Base-by-base conservation (phyloP, 1,140 invertebrate genomes). In the Galleria mellonella region DNA sequence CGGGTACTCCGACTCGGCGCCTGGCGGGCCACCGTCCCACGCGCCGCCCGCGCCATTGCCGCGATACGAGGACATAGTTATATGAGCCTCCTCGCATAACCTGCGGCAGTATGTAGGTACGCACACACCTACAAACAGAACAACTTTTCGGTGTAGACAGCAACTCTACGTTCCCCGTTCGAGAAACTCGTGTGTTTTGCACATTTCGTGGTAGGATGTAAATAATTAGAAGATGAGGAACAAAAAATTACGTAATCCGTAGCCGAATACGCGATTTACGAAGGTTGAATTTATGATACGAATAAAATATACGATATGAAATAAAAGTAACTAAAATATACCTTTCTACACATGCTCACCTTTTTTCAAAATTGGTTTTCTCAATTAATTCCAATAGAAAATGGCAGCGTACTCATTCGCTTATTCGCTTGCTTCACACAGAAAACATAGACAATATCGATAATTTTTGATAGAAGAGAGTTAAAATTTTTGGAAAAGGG, bases 91-190 rank as follows among this genome's bases (percentile, higher is more conserved):
- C 70, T 79, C 76, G 76, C 82, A 78, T 83, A 85, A 84, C 83
- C 83, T 86, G 83, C 68, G 63, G 81, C 81, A 78, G 82, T 84
- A 77, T 86, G 82, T 86, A 86, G 85, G 83, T 86, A 82, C 76
- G 83, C 76, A 76, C 76, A 86, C 86, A 86, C 86, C 86, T 87
- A 87, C 83, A 86, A 87, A 84, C 77, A 87, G 82, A 86, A 87
- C 51, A 86, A 87, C 86, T 87, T 87, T 82, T 77, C 62, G 86
- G 83, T 87, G 86, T 87, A 87, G 82, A 78, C 67, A 83, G 70
- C 79, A 78, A 74, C 59, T 83, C 77, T 76, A 72, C 56, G 54
- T 58, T 74, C 67, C 43, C 59, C 62, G 54, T 59, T 69, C 55
- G 64, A 61, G 55, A 67, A 67, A 66, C 62, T 49, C 63, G 49